phyloP scores from a whole-genome alignment of 2,113 vertebrate genomes.

The Anser cygnoides region DNA sequence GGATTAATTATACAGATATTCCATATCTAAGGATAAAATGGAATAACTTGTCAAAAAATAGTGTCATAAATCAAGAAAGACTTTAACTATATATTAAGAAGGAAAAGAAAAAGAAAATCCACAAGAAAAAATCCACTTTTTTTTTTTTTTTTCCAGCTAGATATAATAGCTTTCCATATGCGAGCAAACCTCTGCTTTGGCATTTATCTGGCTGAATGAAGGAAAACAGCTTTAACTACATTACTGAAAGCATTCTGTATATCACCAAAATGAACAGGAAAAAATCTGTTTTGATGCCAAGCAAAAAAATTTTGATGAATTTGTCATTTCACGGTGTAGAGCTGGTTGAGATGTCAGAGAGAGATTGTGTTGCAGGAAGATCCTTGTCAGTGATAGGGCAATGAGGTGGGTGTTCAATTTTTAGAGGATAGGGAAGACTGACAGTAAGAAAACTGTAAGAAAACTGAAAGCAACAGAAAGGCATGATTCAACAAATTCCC shows the following conservation, averaged over 20 bases:
- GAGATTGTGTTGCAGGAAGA: background rate
- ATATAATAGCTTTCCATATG: background rate
- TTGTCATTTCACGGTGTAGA: fast-evolving
- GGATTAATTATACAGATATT: background rate
- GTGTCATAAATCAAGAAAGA: background rate
- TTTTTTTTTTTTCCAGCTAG: background rate
- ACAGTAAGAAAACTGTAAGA: background rate
- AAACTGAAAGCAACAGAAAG: background rate
- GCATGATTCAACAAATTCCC: background rate
- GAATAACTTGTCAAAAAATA: background rate
- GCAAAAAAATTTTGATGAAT: fast-evolving
- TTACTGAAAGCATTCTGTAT: background rate
- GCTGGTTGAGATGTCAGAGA: background rate
- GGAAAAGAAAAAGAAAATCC: background rate
- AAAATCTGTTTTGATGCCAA: background rate
- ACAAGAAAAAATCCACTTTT: background rate
- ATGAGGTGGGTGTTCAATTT: background rate
- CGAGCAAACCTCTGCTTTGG: background rate
- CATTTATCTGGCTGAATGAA: background rate
- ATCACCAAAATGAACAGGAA: background rate
- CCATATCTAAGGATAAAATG: no score
- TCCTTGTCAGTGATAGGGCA: background rate
- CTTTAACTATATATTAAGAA: background rate
- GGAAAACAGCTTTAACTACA: background rate
- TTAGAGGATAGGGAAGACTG: background rate